Evolutionary conservation across 2,113 vertebrate species (phyloP).

Genomic region (Ictalurus furcatus): DNA sequence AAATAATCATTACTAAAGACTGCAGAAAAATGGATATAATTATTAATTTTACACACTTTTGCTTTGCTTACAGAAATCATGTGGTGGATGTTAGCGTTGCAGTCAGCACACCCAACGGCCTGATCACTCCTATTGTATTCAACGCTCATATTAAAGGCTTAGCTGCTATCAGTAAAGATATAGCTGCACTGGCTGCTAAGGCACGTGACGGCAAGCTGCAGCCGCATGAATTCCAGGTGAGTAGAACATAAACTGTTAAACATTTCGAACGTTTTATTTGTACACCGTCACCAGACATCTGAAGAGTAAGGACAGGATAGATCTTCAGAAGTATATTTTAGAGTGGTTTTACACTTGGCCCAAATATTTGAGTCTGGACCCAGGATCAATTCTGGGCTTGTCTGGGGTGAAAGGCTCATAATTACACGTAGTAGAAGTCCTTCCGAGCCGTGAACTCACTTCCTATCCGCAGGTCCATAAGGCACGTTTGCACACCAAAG

Average conservation of each 20-base stretch:
- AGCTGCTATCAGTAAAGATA: slow-evolving; percentile 83
- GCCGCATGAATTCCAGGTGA: slow-evolving; percentile 95
- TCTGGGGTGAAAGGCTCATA: not conserved
- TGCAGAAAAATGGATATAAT: too few species aligned
- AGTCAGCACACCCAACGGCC: slow-evolving; percentile 89
- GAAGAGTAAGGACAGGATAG: not conserved
- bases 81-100: slow-evolving; percentile 93
- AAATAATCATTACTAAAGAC: not conserved
- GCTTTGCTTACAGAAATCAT: slow-evolving; percentile 82
- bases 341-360: not conserved
- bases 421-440: not conserved
- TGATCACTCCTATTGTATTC: slow-evolving; percentile 98
- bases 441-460: not conserved
- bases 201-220: slow-evolving; percentile 94
- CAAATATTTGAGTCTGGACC: not conserved
- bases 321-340: not conserved
- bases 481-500: not conserved
- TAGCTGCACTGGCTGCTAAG: slow-evolving; percentile 81
- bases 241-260: not conserved
- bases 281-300: not conserved
- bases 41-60: not conserved
- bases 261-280: not conserved
- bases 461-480: not conserved
- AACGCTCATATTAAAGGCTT: slow-evolving; percentile 94
- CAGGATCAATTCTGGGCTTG: not conserved